Base-by-base conservation (phyloP, 2,797 vertebrate genomes). In the Aphelocoma californica region DNA sequence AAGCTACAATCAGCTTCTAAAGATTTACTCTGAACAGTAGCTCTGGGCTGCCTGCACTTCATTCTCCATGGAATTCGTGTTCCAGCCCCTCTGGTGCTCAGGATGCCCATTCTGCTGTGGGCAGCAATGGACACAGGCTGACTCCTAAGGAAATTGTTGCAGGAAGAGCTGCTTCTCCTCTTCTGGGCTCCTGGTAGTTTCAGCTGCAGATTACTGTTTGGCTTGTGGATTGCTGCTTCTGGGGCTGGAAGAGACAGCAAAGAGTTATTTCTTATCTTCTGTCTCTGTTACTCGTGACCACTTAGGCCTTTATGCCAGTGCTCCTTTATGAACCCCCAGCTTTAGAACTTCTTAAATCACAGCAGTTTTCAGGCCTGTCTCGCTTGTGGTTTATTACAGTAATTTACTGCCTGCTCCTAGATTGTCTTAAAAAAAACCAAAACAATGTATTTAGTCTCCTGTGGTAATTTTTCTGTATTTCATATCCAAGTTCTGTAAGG, bases 61-160 rank as follows among this genome's bases (percentile, higher is more conserved):
- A 3, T 58, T 62, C 29, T n/a, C 19, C 1, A 1, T 14, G 60
- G 40, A 45, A 34, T 0, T 0, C 4, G 15, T 61, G 53, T 67
- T 51, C 66, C 45, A 67, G 38, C 36, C 44, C 32, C 82, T 50
- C 2, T 0, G 0, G 18, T 21, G 36, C 23, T 56, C 18, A 10
- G 18, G n/a, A 12, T 42, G 47, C 42, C 29, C 4, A 0, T 50
- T 32, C 42, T 56, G 42, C 67, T 42, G 42, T 13, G 12, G 79
- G 28, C 62, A 47, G 66, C 44, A 5, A 4, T 10, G 45, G 53
- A 7, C 66, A 51, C 1, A 3, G 48, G n/a, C 44, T 13, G 11
- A 16, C 44, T 62, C 44, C 81, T 21, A 3, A 20, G 34, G 5
- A n/a, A 28, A 25, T 32, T 20, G 0, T 7, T 19, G 51, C 31